A percentile compares a stretch with the other conserved stretches of the same genome.
These are phyloP conservation scores for Daboia siamensis DNA, from an alignment of 2,113 vertebrate genomes.

Conservation along the genomic window DNA sequence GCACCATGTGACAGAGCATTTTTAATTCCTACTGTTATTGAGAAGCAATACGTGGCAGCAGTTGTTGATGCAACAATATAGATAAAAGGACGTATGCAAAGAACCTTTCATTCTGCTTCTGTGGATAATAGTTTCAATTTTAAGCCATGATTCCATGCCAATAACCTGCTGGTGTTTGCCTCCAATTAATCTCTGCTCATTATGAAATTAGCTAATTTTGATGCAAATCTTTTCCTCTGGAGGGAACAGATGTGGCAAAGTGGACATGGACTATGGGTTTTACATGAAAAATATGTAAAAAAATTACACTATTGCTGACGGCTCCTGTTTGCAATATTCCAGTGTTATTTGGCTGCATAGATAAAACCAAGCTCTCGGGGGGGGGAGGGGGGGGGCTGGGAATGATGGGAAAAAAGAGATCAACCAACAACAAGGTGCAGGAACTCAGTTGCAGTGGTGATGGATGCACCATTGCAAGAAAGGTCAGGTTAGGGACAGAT, in stretches of 20 bases:
- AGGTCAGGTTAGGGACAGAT: not conserved
- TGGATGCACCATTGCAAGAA: not conserved
- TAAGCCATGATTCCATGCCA: not conserved
- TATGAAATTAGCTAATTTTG: not conserved
- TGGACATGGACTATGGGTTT: not conserved
- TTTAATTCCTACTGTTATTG: not conserved
- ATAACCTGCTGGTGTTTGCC: not conserved
- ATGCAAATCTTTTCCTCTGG: not conserved
- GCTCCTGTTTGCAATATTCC: not conserved
- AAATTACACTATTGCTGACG: not conserved
- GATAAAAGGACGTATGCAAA: not conserved
- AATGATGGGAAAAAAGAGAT: not conserved
- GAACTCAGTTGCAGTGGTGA: not conserved
- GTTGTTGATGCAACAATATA: not conserved
- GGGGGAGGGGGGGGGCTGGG: not conserved
- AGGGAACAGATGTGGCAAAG: not conserved
- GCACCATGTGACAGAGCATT: not conserved
- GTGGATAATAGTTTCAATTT: not conserved
- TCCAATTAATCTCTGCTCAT: not conserved
- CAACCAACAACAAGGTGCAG: not conserved
- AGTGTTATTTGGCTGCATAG: not conserved
- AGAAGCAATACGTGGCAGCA: not conserved
- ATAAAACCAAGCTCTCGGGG: not conserved
- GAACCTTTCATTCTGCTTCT: not conserved
- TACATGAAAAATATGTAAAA: not conserved